Conservation (phyloP, 1,140 invertebrate species). For the Brachionus plicatilis region DNA sequence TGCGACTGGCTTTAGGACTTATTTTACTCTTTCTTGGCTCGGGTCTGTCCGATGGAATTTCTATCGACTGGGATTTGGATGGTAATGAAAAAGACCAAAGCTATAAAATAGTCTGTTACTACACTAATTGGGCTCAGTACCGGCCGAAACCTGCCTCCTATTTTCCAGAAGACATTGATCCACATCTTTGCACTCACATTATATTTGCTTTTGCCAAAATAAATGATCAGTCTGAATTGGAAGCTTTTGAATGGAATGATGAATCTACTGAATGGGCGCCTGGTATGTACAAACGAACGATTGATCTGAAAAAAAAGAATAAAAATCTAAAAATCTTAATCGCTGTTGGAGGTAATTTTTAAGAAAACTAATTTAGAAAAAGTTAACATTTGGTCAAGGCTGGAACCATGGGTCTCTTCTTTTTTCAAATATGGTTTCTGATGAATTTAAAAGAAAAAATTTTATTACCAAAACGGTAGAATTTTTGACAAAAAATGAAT, state of each 20-base stretch:
- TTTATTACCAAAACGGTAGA: slow-evolving; percentile 62
- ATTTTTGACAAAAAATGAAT: slow-evolving; percentile 81
- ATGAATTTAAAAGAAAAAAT: slow-evolving; percentile 54
- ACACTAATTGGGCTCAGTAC: slow-evolving; percentile 86
- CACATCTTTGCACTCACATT: slow-evolving; percentile 80
- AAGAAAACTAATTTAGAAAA: neutral
- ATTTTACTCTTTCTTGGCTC: neutral
- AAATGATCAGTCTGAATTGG: slow-evolving; percentile 64
- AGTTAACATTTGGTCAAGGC: slow-evolving; percentile 60
- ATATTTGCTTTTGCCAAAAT: slow-evolving; percentile 82
- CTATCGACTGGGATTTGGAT: slow-evolving; percentile 6
- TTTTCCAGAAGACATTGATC: slow-evolving; percentile 76
- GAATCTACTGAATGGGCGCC: slow-evolving; percentile 52
- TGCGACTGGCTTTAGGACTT: slow-evolving; percentile 2
- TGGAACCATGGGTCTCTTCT: slow-evolving; percentile 75
- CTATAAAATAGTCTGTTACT: slow-evolving; percentile 67
- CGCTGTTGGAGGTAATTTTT: slow-evolving; percentile 59
- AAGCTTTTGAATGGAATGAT: slow-evolving; percentile 75
- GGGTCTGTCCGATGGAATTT: neutral
- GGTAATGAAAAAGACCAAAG: neutral
- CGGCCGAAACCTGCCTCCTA: slow-evolving; percentile 77
- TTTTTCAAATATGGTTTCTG: slow-evolving; percentile 69
- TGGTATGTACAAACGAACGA: slow-evolving; percentile 9
- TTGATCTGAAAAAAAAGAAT: slow-evolving; percentile 27
- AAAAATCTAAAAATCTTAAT: slow-evolving; percentile 13